Percentiles rank a stretch among this genome's conserved stretches.
These are phyloP conservation scores for Chymomyza procnemis DNA, from an alignment of 2,888 invertebrate genomes.

Conservation along the genomic window DNA sequence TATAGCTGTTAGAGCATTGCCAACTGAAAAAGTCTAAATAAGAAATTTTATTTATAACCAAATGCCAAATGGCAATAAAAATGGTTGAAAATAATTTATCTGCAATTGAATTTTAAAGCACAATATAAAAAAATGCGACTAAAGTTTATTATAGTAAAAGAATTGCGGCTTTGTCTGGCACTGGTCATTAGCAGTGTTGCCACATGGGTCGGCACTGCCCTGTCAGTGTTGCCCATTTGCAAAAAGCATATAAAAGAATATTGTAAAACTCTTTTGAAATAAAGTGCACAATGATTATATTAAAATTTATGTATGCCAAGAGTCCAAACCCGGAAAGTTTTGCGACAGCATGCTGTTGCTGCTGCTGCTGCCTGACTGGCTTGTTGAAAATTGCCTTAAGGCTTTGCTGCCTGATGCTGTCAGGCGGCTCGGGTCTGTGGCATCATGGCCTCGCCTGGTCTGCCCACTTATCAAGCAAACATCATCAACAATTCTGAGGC, in stretches of 20 bases:
- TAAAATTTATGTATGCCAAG: slow-evolving; percentile 43
- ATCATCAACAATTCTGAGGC: slow-evolving; percentile 32
- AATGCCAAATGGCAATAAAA: no score
- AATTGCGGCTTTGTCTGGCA: not conserved
- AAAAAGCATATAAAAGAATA: not conserved
- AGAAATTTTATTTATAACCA: no score
- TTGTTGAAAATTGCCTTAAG: slow-evolving; percentile 44
- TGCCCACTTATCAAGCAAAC: slow-evolving; percentile 29
- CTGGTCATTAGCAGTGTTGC: not conserved
- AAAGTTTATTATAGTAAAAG: not conserved
- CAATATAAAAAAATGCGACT: no score
- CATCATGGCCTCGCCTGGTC: not conserved
- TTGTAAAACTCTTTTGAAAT: not conserved
- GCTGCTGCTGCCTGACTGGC: slow-evolving; percentile 6
- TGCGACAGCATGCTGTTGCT: no score
- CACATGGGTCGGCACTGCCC: not conserved
- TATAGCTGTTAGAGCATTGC: no score
- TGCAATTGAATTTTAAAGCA: no score
- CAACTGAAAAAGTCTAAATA: no score
- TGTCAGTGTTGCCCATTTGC: not conserved
- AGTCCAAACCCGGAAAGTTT: slow-evolving; percentile 9
- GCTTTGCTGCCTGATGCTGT: not conserved
- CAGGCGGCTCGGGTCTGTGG: slow-evolving; percentile 5
- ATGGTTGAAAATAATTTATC: no score
- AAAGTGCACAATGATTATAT: slow-evolving; percentile 28